Percentiles rank a stretch among this genome's conserved stretches.
Evolutionary conservation across 1,140 invertebrate genomes (phyloP).

Genomic region (Heliothis virescens): DNA sequence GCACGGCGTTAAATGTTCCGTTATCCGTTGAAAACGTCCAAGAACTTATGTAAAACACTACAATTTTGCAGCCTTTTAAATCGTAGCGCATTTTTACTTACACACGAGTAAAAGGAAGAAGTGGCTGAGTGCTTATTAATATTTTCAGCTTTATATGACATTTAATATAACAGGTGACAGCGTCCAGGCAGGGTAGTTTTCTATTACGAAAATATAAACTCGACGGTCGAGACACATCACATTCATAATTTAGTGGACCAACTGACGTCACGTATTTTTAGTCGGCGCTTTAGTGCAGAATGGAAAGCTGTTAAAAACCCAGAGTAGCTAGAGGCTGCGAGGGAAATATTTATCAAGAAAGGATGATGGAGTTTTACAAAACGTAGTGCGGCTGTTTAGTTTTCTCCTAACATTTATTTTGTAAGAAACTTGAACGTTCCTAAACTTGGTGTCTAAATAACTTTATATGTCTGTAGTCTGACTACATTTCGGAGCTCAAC

Average conservation of each 20-base stretch:
- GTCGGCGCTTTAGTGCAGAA: neutral
- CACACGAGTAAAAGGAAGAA: neutral
- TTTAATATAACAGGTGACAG: constrained; percentile 23
- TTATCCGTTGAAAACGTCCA: constrained; percentile 48
- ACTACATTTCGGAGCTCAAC: constrained; percentile 22
- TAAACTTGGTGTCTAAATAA: constrained; percentile 24
- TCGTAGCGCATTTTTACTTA: constrained; percentile 1
- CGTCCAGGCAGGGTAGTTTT: constrained; percentile 11
- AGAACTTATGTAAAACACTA: constrained; percentile 45
- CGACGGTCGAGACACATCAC: constrained; percentile 34
- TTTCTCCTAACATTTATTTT: constrained; percentile 34
- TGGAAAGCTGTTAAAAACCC: constrained; percentile 7
- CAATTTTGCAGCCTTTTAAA: constrained; percentile 37
- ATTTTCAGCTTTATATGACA: neutral
- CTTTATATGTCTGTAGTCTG: constrained; percentile 14
- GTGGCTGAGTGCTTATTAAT: constrained; percentile 26
- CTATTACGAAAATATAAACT: constrained; percentile 32
- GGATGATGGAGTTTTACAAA: neutral
- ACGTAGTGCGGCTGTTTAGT: neutral
- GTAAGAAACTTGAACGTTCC: neutral
- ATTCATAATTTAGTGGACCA: constrained; percentile 53
- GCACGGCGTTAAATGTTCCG: constrained; percentile 59
- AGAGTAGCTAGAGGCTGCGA: neutral
- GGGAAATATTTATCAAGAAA: constrained; percentile 25
- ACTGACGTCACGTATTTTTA: constrained; percentile 39